Base-by-base conservation (phyloP, 2,888 invertebrate species). In the Thymelicus sylvestris region DNA sequence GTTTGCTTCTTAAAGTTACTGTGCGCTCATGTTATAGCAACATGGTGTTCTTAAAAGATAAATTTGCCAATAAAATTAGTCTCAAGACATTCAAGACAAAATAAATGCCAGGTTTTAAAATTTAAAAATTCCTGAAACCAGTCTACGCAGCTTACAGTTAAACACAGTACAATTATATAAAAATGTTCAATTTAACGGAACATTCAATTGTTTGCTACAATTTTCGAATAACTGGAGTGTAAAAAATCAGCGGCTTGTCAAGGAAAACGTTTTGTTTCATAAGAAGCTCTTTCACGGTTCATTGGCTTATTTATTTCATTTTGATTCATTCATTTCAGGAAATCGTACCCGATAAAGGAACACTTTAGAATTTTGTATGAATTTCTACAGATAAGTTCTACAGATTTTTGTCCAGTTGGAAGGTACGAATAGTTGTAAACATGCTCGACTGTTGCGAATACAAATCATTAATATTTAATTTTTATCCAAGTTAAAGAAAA, bases 221-320 rank as follows among this genome's bases (percentile, higher is more conserved):
- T 74, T 75, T 74, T 78, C 73, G 80, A 80, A 81, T 79, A 82
- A 83, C 77, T 80, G 76, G 75, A 77, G 77, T 83, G 81, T 83
- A 1, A 79, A 78, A 77, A 80, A 77, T 76, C 77, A 74, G 71
- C 74, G 75, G 71, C 72, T 68, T 71, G 76, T 83, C 80, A 80
- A 81, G 80, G 78, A 82, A 85, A 83, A 83, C 81, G 80, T 82
- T 85, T 84, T 85, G 82, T 86, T 86, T 84, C 79, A 82, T 83
- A 85, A 84, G 81, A 83, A 84, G 71, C 71, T 71, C 78, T 86
- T 84, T 89, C 82, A 80, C 80, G 82, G 80, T 84, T 82, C 85
- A 88, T 85, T 86, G 86, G 77, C 77, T 83, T 78, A 82, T 81
- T 85, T 83, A 84, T 86, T 88, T 83, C 80, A 82, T 76, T 75